phyloP scores from a whole-genome alignment of 2,113 vertebrate species.

The Elephas maximus region DNA sequence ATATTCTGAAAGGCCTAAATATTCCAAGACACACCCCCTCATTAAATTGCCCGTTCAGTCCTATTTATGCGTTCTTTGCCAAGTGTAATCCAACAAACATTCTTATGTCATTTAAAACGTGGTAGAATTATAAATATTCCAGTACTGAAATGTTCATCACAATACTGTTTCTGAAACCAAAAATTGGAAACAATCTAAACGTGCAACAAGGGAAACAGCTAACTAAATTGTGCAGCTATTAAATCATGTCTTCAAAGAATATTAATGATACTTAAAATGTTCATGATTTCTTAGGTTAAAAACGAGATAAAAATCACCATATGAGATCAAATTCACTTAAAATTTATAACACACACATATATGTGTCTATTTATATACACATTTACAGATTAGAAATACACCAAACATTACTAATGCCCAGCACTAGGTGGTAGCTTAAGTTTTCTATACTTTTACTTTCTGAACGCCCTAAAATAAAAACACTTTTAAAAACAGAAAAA shows the following conservation, averaged over 20 bases:
- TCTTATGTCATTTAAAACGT: neutral
- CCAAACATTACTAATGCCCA: conserved; percentile 34
- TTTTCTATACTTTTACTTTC: conserved; percentile 31
- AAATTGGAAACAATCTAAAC: conserved; percentile 22
- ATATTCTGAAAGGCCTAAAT: neutral
- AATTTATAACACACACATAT: neutral
- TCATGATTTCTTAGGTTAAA: conserved; percentile 17
- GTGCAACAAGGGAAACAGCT: conserved; percentile 3
- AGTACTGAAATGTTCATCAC: conserved; percentile 21
- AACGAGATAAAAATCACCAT: conserved; percentile 1
- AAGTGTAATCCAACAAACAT: neutral
- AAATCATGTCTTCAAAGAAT: conserved; percentile 33
- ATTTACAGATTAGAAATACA: conserved; percentile 32
- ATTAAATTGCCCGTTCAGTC: neutral
- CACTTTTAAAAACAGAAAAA: neutral
- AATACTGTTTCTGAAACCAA: conserved; percentile 39
- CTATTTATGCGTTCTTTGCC: neutral
- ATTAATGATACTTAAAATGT: conserved; percentile 27
- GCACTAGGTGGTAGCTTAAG: neutral
- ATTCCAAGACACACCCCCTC: neutral
- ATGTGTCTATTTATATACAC: neutral
- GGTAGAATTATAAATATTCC: neutral
- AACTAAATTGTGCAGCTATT: neutral
- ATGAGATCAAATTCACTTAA: conserved; percentile 21
- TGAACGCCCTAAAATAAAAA: conserved; percentile 61